Evolutionary conservation across 64 coral and sea anemone genomes (phyloP), one percentile per base, ranked within the genome.

Genomic region (Acropora yongei): DNA sequence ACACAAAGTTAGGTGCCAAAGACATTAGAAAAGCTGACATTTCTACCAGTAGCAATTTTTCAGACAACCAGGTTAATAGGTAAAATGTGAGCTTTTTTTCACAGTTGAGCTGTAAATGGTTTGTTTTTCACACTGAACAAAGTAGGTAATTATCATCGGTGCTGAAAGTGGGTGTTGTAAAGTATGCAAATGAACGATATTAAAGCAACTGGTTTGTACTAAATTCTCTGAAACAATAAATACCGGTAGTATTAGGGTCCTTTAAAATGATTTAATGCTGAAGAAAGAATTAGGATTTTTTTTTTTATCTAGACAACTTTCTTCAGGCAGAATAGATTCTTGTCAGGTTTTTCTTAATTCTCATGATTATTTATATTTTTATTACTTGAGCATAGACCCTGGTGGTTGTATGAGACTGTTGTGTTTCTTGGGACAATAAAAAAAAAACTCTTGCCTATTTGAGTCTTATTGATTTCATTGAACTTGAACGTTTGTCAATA

Each of bases 361-460:
- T 83, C 80, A 30, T 30, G 30, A 61, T 84, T 84, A 84, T 84
- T 84, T 84, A 84, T 84, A 84, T 84, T 83, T 67, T 6, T 68
- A 84, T 58, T 84, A 66, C 45, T 44, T 68, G 44, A 82, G 55
- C 69, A 84, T 63, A 69, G 47, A 45, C 81, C 81, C 81, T 84
- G 81, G 81, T 68, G 81, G 81, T 48, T 84, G 81, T 84, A 84
- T 84, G 63, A 47, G 14, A 68, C 61, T 84, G 61, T 84, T 84
- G 81, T 69, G 81, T 84, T 84, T 84, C 60, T 68, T 69, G 81
- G 81, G 81, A 84, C 81, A 84, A 78, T 48, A 47, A 84, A 68
- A 47, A 68, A 47, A 69, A 69, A 13, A 17, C 39, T 84, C 68
- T 71, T 14, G 13, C 68, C 3, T 20, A 8, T 19, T 71, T 71